These are phyloP conservation scores for Pseudotriccus pelzelni DNA, from an alignment of 2,797 vertebrate species.

Conservation along the genomic window DNA sequence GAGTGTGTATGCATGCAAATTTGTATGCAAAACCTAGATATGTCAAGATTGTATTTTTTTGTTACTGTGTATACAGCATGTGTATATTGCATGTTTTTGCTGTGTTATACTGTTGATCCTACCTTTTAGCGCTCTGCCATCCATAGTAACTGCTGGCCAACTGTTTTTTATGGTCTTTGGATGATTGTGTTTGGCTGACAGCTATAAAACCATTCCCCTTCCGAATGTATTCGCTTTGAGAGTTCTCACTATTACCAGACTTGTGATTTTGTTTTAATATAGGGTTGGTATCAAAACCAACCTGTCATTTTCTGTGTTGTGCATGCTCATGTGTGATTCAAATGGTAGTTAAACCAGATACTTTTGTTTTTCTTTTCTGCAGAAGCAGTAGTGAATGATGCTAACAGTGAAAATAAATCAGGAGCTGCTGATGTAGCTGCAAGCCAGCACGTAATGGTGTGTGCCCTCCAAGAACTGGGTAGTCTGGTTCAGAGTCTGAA, in stretches of 20 bases:
- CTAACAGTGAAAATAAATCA: slow-evolving; percentile 91
- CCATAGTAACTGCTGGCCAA: not conserved
- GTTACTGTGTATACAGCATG: not conserved
- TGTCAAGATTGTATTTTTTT: not conserved
- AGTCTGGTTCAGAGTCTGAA: slow-evolving; percentile 96
- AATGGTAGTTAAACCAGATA: not conserved
- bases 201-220: not conserved
- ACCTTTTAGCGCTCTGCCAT: not conserved
- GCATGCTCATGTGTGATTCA: not conserved
- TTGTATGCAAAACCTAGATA: not conserved
- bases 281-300: not conserved
- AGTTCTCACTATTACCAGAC: not conserved
- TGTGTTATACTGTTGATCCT: not conserved
- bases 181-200: not conserved
- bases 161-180: not conserved
- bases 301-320: not conserved
- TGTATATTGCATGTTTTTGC: not conserved
- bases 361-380: slow-evolving; percentile 42
- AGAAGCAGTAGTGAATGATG: slow-evolving; percentile 96
- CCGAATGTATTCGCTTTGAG: fast-evolving
- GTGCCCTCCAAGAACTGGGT: slow-evolving; percentile 94
- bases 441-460: slow-evolving; percentile 98
- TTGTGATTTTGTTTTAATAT: not conserved
- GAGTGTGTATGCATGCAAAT: not conserved
- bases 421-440: slow-evolving; percentile 93